These are phyloP conservation scores for Boulengeromyrus knoepffleri DNA, from an alignment of 2,113 vertebrate genomes.

Conservation along the genomic window DNA sequence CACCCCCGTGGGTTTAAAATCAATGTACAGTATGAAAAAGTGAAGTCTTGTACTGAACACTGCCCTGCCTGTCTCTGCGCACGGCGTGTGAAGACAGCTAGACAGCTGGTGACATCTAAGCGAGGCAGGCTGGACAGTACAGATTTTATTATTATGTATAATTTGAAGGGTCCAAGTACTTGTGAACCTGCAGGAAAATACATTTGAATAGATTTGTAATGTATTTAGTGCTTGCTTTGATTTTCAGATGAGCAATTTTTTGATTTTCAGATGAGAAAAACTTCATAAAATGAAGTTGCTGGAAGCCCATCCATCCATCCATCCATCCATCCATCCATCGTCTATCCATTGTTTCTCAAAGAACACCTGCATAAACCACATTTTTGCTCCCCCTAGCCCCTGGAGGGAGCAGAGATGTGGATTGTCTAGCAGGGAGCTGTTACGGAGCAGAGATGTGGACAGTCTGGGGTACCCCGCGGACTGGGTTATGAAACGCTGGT, in stretches of 20 bases:
- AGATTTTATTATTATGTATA: neutral
- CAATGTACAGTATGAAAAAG: neutral
- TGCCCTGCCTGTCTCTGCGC: neutral
- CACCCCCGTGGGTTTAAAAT: neutral
- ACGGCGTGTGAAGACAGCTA: neutral
- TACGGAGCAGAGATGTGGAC: neutral
- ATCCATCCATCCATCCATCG: neutral
- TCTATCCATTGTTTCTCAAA: neutral
- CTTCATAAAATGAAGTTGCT: too few relatives aligned
- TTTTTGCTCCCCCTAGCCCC: too few relatives aligned
- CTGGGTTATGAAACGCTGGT: neutral
- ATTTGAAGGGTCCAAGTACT: neutral
- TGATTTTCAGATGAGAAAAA: neutral
- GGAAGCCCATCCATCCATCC: neutral
- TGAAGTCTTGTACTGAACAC: neutral
- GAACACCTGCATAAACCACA: neutral
- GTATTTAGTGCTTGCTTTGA: neutral
- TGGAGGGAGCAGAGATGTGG: too few relatives aligned
- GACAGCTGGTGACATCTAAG: neutral
- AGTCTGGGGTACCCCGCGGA: neutral
- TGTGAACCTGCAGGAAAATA: neutral
- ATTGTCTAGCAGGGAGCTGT: too few relatives aligned
- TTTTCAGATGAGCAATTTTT: neutral
- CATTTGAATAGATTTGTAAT: neutral
- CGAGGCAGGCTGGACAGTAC: neutral